Evolutionary conservation across 2,888 invertebrate species (phyloP), one percentile per base, ranked within the genome.

Genomic region (Amphipoea oculea): DNA sequence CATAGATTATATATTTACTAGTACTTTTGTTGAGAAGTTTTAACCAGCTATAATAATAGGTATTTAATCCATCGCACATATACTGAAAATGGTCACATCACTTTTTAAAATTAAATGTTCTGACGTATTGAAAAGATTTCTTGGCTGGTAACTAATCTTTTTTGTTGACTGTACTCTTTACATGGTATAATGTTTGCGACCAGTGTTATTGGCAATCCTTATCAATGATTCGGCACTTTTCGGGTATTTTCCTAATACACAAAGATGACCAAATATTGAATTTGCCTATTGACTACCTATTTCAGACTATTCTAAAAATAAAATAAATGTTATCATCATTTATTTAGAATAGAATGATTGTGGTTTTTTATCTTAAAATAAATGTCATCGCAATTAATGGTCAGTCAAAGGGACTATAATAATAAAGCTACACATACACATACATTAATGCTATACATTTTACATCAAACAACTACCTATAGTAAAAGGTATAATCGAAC

Each of bases 141-240:
- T 57, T 57, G 1, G 0, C 17, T 51, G 23, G 7, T 23, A 66
- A 57, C n/a, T 11, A 40, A 67, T 40, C 1, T 1, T 11, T 29
- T 67, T 60, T 69, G 69, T 42, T 42, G 29, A 23, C 23, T 62
- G 42, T 70, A 70, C 29, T 79, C 40, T n/a, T 57, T 69, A 40
- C 5, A 11, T 62, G 11, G 9, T 66, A 23, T 40, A 23, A 57
- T 57, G 17, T 73, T 54, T 81, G 11, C n/a, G 23, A 40, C 2
- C 23, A 73, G 7, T 81, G 3, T 29, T 29, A n/a, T 48, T 81
- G 42, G 6, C 36, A n/a, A 42, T 36, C 29, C 29, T 29, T 29
- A 29, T 29, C 20, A 20, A 6, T 54, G 71, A 79, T n/a, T 36
- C 6, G 1, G 73, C 54, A 65, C 4, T 40, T 66, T 65, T 57